These are phyloP conservation scores for Ferdinandea cuprea DNA, from an alignment of 2,888 invertebrate species.

Conservation along the genomic window DNA sequence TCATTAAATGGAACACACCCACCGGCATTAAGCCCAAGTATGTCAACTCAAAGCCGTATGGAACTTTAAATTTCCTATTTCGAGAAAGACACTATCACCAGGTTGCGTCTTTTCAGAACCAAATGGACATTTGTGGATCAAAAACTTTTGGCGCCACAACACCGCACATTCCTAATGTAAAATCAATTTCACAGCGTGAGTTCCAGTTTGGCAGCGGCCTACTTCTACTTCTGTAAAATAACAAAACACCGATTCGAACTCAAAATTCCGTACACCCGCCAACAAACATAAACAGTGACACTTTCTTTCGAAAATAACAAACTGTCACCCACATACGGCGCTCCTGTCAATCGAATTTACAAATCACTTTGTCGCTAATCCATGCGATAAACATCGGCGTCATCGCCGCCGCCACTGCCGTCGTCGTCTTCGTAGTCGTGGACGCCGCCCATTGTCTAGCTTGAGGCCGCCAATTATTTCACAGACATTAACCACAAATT, in stretches of 20 bases:
- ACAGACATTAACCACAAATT: conserved; percentile 54
- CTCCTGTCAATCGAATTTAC: conserved; percentile 59
- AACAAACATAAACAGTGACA: background rate
- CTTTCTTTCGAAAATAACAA: conserved; percentile 31
- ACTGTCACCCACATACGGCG: conserved; percentile 55
- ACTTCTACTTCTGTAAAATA: background rate
- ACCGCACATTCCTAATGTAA: background rate
- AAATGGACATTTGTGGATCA: too few relatives aligned
- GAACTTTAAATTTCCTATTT: too few relatives aligned
- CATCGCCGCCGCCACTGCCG: conserved; percentile 3
- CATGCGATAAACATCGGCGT: conserved; percentile 49
- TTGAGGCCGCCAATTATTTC: conserved; percentile 44
- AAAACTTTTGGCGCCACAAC: too few relatives aligned
- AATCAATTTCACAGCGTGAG: conserved; percentile 9
- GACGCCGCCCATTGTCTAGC: conserved; percentile 52
- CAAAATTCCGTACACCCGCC: conserved; percentile 34
- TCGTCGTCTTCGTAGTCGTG: background rate
- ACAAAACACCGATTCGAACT: conserved; percentile 9
- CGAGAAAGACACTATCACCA: too few relatives aligned
- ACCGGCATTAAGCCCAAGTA: too few relatives aligned
- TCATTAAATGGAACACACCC: too few relatives aligned
- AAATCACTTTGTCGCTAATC: conserved; percentile 67
- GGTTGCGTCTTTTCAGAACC: too few relatives aligned
- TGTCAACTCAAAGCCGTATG: too few relatives aligned
- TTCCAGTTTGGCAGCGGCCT: background rate